Evolutionary conservation across 2,797 vertebrate genomes (phyloP), one percentile per base, ranked within the genome.

Genomic region (Eulemur coronatus): DNA sequence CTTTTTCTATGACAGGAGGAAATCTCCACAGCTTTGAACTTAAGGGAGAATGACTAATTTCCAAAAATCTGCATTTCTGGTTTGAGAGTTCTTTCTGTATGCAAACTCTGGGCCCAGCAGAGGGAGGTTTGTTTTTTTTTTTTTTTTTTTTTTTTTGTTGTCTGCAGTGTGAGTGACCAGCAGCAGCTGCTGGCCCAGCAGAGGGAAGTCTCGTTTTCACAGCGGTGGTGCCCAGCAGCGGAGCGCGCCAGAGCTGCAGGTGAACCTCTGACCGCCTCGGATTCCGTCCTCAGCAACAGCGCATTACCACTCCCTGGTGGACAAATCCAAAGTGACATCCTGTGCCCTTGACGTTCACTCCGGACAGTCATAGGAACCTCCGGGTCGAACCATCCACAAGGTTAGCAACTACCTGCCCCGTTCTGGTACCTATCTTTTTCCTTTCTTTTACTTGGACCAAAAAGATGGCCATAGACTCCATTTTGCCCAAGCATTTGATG

Each of bases 221-320:
- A 11, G 7, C 9, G 28, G 18, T 18, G 26, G 35, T 0, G 0
- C 30, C 14, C 26, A 8, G 28, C 52, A 4, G 30, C 0, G 1
- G 17, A 2, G 38, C 15, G 26, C 43, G n/a, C 9, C 26, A 14
- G 50, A n/a, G 41, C 17, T 12, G 5, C 11, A 17, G 26, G 55
- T 48, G 65, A 30, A 67, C 6, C 24, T 61, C 41, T 18, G 48
- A 11, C 70, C 59, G 4, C 43, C 5, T 30, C n/a, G 17, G 63
- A 41, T n/a, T 22, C 28, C 28, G 28, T 28, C 35, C 63, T 84
- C 43, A 15, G 46, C 22, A n/a, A 22, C 7, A 5, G 48, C 6
- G 28, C 26, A 4, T 50, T 55, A 70, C 55, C 41, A 33, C 89
- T 70, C 55, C 57, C 50, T 87, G 18, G 61, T 90, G 95, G 81